phyloP scores from a whole-genome alignment of 2,888 invertebrate species.

The Endotricha flammealis region DNA sequence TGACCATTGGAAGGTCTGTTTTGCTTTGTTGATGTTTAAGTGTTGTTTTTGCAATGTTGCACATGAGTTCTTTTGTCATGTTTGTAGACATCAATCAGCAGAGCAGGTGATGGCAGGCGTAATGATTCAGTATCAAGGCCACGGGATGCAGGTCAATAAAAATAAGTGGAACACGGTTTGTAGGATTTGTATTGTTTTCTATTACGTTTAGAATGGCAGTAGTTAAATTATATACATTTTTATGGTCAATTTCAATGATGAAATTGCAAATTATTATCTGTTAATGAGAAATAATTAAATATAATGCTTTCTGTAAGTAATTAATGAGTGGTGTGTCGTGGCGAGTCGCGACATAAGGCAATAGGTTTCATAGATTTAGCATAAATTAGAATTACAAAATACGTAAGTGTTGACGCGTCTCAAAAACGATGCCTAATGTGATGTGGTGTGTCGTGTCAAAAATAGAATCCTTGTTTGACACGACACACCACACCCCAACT shows the following conservation, averaged over 20 bases:
- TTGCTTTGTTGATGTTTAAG: conserved; percentile 15
- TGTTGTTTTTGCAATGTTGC: conserved; percentile 27
- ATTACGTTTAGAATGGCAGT: conserved; percentile 29
- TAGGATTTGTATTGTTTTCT: conserved; percentile 35
- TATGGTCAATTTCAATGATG: conserved; percentile 30
- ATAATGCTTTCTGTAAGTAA: too few species aligned
- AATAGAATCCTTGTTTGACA: too few species aligned
- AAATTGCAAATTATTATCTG: conserved; percentile 23
- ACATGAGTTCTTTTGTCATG: conserved; percentile 36
- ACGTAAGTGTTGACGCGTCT: too few species aligned
- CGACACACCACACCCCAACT: too few species aligned
- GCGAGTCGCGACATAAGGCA: too few species aligned
- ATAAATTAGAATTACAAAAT: too few species aligned
- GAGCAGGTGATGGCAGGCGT: conserved; percentile 44
- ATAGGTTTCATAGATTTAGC: too few species aligned
- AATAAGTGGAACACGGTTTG: conserved; percentile 46
- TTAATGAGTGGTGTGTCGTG: too few species aligned
- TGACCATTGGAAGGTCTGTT: conserved; percentile 20
- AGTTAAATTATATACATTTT: conserved; percentile 23
- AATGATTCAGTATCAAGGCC: conserved; percentile 64
- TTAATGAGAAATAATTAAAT: neutral
- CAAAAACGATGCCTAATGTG: too few species aligned
- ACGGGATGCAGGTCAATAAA: conserved; percentile 43
- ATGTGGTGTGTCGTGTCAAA: too few species aligned
- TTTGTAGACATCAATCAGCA: conserved; percentile 44